Conservation (phyloP, 1,140 invertebrate species). For the Drosophila leontia region DNA sequence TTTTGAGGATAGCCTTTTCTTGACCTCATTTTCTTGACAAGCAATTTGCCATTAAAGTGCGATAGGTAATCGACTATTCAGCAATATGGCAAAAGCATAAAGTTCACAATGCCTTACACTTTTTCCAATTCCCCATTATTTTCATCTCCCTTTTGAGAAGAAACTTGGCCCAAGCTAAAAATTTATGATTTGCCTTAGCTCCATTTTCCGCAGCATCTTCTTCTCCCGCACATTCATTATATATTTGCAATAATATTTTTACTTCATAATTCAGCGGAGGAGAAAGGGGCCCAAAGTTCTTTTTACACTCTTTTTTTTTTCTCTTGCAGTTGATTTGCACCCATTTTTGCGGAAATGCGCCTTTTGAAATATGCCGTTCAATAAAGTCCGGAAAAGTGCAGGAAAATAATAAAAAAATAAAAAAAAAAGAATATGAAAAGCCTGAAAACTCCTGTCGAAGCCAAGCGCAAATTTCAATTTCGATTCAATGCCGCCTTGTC, state of each 20-base stretch:
- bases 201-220: not conserved
- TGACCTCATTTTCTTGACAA: not conserved
- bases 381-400: constrained; percentile 34
- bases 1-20: not conserved
- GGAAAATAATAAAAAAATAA: not conserved
- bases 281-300: constrained; percentile 14
- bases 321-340: constrained; percentile 58
- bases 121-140: constrained; percentile 2
- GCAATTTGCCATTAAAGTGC: not conserved
- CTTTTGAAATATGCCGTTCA: constrained; percentile 72
- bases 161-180: constrained; percentile 29
- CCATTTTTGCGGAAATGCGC: constrained; percentile 65
- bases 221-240: constrained; percentile 64
- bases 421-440: not conserved
- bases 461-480: constrained; percentile 70
- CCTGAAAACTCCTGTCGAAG: constrained; percentile 38
- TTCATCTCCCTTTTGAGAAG: not conserved
- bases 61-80: constrained; percentile 32
- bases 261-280: constrained; percentile 57
- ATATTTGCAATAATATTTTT: constrained; percentile 80
- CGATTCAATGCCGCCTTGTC: constrained; percentile 40
- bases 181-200: constrained; percentile 26
- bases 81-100: constrained; percentile 35
- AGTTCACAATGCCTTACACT: constrained; percentile 24
- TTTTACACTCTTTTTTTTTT: not conserved